A percentile compares a stretch with the other conserved stretches of the same genome.
Conservation (phyloP, 2,113 vertebrate species). For the Reinhardtius hippoglossoides region DNA sequence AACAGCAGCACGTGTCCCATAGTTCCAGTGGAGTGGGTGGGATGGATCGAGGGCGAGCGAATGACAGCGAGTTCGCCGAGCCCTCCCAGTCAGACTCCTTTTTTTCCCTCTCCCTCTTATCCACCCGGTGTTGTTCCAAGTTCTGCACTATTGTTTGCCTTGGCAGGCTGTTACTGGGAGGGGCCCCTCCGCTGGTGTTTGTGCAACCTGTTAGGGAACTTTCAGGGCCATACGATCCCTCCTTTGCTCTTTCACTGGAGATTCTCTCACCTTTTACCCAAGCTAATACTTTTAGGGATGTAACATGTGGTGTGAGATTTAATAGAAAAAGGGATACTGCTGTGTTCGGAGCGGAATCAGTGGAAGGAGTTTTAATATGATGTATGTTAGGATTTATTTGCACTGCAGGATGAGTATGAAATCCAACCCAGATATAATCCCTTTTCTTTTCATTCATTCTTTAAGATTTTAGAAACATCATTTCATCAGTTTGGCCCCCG, state of each 20-base stretch:
- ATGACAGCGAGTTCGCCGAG: constrained; percentile 59
- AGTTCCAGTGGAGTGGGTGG: constrained; percentile 79
- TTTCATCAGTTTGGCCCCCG: background rate
- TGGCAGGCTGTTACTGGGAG: constrained; percentile 84
- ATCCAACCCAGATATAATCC: background rate
- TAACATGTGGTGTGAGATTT: constrained; percentile 4
- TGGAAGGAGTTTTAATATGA: background rate
- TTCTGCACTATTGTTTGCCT: constrained; percentile 84
- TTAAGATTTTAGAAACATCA: background rate
- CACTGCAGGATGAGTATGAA: background rate
- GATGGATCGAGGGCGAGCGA: constrained; percentile 59
- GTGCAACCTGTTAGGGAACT: constrained; percentile 85
- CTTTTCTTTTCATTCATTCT: background rate
- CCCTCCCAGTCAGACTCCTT: constrained; percentile 65
- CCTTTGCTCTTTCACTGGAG: constrained; percentile 50
- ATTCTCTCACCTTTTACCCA: constrained; percentile 63
- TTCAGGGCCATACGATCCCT: constrained; percentile 79
- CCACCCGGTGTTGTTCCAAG: constrained; percentile 83
- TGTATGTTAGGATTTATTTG: constrained; percentile 3
- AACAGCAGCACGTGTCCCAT: constrained; percentile 77
- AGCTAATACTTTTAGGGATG: constrained; percentile 30
- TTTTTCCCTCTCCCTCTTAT: constrained; percentile 64
- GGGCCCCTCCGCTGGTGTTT: constrained; percentile 78
- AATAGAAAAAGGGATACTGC: background rate
- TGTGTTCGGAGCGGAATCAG: background rate